phyloP scores from a whole-genome alignment of 2,888 invertebrate genomes.

The Amphipyra berbera region DNA sequence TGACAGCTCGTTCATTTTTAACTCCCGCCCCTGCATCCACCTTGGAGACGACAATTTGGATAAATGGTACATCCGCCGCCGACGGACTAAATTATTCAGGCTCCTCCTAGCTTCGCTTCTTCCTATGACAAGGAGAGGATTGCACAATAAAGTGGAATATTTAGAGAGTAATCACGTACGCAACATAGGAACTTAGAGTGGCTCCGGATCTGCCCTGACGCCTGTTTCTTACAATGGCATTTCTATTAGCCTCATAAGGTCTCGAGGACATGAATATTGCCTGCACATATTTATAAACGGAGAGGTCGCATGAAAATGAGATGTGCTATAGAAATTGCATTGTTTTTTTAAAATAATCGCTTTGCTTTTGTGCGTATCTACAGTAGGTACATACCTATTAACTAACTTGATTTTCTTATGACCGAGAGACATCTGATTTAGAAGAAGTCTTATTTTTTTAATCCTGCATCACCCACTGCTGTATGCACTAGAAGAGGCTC shows the following conservation, averaged over 20 bases:
- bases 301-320: slow-evolving; percentile 24
- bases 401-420: background rate
- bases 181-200: slow-evolving; percentile 72
- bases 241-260: slow-evolving; percentile 70
- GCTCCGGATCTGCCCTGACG: slow-evolving; percentile 61
- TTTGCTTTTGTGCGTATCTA: background rate
- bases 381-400: slow-evolving; percentile 1
- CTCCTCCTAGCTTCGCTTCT: slow-evolving; percentile 77
- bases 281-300: slow-evolving; percentile 44
- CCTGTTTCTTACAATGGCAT: slow-evolving; percentile 67
- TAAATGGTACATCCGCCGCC: slow-evolving; percentile 85
- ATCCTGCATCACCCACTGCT: too few species aligned
- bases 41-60: slow-evolving; percentile 84
- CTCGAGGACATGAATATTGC: slow-evolving; percentile 66
- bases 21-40: slow-evolving; percentile 72
- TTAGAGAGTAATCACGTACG: slow-evolving; percentile 86
- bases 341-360: slow-evolving; percentile 4
- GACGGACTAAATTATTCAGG: slow-evolving; percentile 84
- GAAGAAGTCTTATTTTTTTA: too few species aligned
- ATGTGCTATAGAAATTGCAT: slow-evolving; percentile 11
- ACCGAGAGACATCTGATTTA: too few species aligned
- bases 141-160: slow-evolving; percentile 87
- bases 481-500: too few species aligned
- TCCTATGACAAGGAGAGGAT: slow-evolving; percentile 83
- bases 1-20: slow-evolving; percentile 84